Percentiles rank a stretch among this genome's conserved stretches.
Conservation (phyloP, 2,113 vertebrate genomes). For the Pterocles gutturalis region DNA sequence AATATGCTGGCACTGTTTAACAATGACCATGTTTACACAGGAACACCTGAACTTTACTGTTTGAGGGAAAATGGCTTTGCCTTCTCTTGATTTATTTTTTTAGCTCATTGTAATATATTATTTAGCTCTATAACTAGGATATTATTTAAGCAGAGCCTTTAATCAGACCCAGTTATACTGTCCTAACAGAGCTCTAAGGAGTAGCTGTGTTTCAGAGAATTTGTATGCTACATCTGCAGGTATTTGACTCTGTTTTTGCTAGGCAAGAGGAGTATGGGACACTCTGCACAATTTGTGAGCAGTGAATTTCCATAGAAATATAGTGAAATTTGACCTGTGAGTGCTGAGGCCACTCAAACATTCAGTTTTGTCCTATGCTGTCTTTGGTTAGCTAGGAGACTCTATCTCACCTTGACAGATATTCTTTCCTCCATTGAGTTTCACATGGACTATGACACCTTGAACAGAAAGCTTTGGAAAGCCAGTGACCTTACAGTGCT, state of each 20-base stretch:
- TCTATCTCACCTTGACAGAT: neutral
- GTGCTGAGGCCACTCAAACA: neutral
- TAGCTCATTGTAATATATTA: slow-evolving; percentile 40
- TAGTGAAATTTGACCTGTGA: neutral
- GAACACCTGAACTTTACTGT: neutral
- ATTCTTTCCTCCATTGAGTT: neutral
- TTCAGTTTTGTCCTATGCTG: neutral
- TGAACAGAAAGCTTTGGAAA: neutral
- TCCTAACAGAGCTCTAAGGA: neutral
- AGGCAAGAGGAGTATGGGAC: neutral
- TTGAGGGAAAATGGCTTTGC: slow-evolving; percentile 4
- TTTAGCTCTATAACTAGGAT: slow-evolving; percentile 12
- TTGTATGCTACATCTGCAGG: neutral
- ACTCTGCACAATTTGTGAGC: neutral
- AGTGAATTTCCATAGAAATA: neutral
- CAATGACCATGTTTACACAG: slow-evolving; percentile 9
- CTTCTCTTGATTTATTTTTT: slow-evolving; percentile 47
- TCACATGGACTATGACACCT: neutral
- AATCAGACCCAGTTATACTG: slow-evolving; percentile 11
- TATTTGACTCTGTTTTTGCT: neutral
- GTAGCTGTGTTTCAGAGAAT: neutral
- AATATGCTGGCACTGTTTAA: slow-evolving; percentile 66
- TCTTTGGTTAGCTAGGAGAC: neutral
- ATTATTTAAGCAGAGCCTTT: slow-evolving; percentile 36
- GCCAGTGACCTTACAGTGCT: neutral